Evolutionary conservation across 1,140 invertebrate genomes (phyloP).

Genomic region (Patella vulgata): DNA sequence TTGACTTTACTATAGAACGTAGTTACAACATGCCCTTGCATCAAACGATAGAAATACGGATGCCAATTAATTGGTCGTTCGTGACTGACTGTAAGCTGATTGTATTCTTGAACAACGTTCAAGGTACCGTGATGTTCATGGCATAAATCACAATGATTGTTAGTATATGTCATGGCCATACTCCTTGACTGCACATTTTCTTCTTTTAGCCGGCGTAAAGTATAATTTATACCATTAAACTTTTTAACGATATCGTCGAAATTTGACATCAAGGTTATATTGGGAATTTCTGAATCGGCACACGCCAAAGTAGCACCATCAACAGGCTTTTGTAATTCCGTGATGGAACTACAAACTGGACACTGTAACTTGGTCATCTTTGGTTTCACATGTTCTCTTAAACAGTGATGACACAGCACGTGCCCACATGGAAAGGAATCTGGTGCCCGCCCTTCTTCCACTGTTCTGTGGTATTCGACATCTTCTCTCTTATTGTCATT

Average conservation of each 20-base stretch:
- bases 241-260: constrained; percentile 56
- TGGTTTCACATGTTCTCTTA: constrained; percentile 45
- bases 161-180: constrained; percentile 58
- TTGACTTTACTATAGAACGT: constrained; percentile 58
- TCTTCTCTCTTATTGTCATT: constrained; percentile 4
- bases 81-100: constrained; percentile 48
- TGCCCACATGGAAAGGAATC: constrained; percentile 62
- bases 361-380: constrained; percentile 25
- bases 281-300: constrained; percentile 26
- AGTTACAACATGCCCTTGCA: constrained; percentile 52
- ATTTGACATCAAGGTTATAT: constrained; percentile 52
- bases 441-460: constrained; percentile 49
- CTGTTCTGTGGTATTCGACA: constrained; percentile 35
- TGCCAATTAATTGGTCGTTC: constrained; percentile 39
- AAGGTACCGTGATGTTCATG: constrained; percentile 55
- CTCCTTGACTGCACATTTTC: constrained; percentile 51
- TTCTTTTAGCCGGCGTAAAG: constrained; percentile 46
- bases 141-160: constrained; percentile 54
- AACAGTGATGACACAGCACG: constrained; percentile 58
- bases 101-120: constrained; percentile 56
- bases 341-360: constrained; percentile 35
- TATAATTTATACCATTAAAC: constrained; percentile 47
- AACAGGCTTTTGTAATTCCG: not conserved
- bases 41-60: constrained; percentile 48
- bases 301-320: not conserved